A percentile compares a stretch with the other conserved stretches of the same genome.
Conservation (phyloP, 2,888 invertebrate species). For the Chymomyza amoena region DNA sequence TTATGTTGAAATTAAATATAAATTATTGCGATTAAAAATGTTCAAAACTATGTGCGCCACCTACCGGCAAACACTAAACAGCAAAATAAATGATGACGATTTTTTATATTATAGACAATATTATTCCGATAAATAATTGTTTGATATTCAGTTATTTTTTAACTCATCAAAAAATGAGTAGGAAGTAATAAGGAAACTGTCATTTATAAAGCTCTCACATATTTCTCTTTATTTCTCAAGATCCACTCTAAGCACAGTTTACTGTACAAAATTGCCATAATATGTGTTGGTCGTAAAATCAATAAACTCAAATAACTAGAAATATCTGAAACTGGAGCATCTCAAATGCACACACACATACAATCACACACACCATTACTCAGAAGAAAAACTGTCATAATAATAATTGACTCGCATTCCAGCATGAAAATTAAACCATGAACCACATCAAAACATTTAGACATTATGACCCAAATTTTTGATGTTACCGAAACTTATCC, state of each 20-base stretch:
- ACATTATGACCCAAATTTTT: not conserved
- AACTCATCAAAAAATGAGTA: too few relatives aligned
- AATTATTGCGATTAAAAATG: too few relatives aligned
- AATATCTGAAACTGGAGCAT: constrained; percentile 60
- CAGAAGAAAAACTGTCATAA: constrained; percentile 7
- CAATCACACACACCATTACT: constrained; percentile 5
- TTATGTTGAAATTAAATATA: too few relatives aligned
- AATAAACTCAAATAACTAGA: constrained; percentile 58
- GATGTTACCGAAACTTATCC: not conserved
- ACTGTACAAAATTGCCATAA: not conserved
- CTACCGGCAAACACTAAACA: too few relatives aligned
- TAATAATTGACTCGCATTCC: constrained; percentile 12
- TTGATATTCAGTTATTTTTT: too few relatives aligned
- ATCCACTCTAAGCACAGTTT: not conserved
- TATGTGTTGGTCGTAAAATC: constrained; percentile 51
- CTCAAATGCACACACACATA: constrained; percentile 2
- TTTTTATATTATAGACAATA: too few relatives aligned
- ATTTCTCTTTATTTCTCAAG: too few relatives aligned
- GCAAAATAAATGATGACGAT: too few relatives aligned
- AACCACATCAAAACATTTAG: not conserved
- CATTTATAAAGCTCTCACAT: too few relatives aligned
- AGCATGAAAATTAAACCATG: constrained; percentile 2
- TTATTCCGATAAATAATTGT: too few relatives aligned
- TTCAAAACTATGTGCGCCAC: too few relatives aligned
- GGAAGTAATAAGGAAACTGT: too few relatives aligned